Evolutionary conservation across 2,113 vertebrate species (phyloP).

Genomic region (Burhinus bistriatus): DNA sequence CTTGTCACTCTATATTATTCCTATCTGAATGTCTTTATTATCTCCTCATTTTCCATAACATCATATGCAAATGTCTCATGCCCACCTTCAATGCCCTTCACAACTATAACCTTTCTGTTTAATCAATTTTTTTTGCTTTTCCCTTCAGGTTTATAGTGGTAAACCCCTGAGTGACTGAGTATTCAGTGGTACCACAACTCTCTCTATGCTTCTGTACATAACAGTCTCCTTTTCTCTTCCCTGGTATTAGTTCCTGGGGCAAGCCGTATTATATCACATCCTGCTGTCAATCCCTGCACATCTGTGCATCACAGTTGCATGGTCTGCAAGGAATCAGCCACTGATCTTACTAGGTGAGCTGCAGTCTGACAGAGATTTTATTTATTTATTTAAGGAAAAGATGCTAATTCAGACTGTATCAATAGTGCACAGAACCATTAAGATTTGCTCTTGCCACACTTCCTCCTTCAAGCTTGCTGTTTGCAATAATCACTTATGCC

Average conservation of each 20-base stretch:
- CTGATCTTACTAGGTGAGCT: background rate
- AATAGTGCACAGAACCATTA: background rate
- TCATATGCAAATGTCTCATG: constrained; percentile 22
- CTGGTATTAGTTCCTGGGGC: background rate
- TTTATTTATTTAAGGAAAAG: background rate
- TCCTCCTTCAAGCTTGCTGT: background rate
- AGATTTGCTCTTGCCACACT: background rate
- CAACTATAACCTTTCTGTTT: constrained; percentile 6
- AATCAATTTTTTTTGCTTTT: constrained; percentile 19
- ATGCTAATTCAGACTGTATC: background rate
- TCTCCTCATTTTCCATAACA: constrained; percentile 15
- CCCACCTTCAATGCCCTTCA: background rate
- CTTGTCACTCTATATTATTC: constrained; percentile 48
- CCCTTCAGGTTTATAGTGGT: background rate
- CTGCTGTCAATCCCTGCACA: background rate
- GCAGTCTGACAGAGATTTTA: background rate
- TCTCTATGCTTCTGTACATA: background rate
- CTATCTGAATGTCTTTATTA: constrained; percentile 45
- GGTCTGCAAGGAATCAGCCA: background rate
- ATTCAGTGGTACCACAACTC: background rate
- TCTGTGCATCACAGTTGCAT: background rate
- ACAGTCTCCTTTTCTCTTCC: background rate
- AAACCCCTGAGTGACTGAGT: background rate
- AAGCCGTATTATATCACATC: background rate
- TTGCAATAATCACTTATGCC: background rate